Base-by-base conservation (phyloP, 2,888 invertebrate genomes). In the Parnassius mnemosyne region DNA sequence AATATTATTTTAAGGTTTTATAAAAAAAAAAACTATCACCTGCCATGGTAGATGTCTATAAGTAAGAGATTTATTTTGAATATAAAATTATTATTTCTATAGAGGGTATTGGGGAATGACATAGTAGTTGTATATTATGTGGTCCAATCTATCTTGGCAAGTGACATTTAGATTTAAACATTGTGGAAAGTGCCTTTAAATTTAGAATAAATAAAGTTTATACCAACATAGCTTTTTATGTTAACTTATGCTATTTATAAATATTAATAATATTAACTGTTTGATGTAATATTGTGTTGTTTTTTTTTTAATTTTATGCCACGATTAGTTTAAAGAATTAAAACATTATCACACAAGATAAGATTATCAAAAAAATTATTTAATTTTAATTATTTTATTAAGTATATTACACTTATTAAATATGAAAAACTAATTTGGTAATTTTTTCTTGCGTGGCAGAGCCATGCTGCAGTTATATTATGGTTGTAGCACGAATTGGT, bases 221-320 rank as follows among this genome's bases (percentile, higher is more conserved):
- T 91, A 90, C 88, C 85, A 84, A 88, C 84, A 89, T 89, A 90
- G 89, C 88, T 90, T 89, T 89, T 89, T 91, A 90, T 89, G 90
- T 90, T 91, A 87, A 86, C 83, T 86, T 88, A 89, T 87, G 88
- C 89, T 91, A 89, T 90, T 89, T 89, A 90, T 88, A 87, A 88
- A 86, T 82, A 88, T 83, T 85, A 87, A 89, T 89, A 90, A 90
- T 87, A 89, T 89, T 90, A 89, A 89, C 84, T 90, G 90, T 91
- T 91, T 90, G 85, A 90, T 89, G 90, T 88, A 85, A 75, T 70
- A 70, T 66, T 75, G 74, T 80, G 72, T 79, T 78, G 69, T 83
- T 83, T 73, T 63, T 69, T 75, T 63, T 69, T 75, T 77, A 68
- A 68, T 65, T 70, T 68, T 51, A 60, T 42, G 42, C 43, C 43